phyloP scores from a whole-genome alignment of 37 sponge, comb jelly and placozoan genomes.

The Oscarella lobularis region DNA sequence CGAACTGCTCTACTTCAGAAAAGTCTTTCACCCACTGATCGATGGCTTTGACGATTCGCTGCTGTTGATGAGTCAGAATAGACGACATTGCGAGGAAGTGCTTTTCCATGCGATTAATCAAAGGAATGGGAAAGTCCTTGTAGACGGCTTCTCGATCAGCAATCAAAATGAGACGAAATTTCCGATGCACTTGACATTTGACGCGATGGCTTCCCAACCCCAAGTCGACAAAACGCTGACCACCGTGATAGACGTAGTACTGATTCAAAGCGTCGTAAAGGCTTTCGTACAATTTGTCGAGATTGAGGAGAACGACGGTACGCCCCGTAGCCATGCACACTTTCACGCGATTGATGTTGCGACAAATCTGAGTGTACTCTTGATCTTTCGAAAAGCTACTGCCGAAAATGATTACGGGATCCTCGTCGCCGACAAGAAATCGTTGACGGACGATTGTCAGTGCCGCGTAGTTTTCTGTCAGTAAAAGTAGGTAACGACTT shows the following conservation, averaged over 20 bases:
- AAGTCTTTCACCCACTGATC: constrained; percentile 29
- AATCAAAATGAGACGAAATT: constrained; percentile 35
- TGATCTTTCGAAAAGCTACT: constrained; percentile 51
- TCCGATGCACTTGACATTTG: constrained; percentile 30
- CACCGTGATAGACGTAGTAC: constrained; percentile 26
- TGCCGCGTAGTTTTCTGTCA: constrained; percentile 1
- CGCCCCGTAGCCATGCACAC: constrained; percentile 49
- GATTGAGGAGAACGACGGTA: constrained; percentile 27
- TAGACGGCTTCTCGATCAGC: constrained; percentile 28
- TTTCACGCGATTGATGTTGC: constrained; percentile 35
- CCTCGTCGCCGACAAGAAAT: not conserved
- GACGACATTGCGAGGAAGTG: constrained; percentile 25
- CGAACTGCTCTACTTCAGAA: not conserved
- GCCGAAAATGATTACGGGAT: constrained; percentile 30
- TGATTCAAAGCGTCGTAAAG: constrained; percentile 45
- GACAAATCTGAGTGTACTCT: constrained; percentile 47
- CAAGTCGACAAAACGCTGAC: constrained; percentile 37
- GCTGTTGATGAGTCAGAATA: constrained; percentile 26
- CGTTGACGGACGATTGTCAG: not conserved
- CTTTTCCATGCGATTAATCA: constrained; percentile 60
- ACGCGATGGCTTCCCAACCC: constrained; percentile 25
- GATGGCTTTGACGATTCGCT: constrained; percentile 16
- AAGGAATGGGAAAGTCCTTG: constrained; percentile 48
- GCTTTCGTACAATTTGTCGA: constrained; percentile 43
- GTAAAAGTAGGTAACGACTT: not conserved